phyloP scores from a whole-genome alignment of 1,140 invertebrate genomes.

The Drosophila subpulchrella region DNA sequence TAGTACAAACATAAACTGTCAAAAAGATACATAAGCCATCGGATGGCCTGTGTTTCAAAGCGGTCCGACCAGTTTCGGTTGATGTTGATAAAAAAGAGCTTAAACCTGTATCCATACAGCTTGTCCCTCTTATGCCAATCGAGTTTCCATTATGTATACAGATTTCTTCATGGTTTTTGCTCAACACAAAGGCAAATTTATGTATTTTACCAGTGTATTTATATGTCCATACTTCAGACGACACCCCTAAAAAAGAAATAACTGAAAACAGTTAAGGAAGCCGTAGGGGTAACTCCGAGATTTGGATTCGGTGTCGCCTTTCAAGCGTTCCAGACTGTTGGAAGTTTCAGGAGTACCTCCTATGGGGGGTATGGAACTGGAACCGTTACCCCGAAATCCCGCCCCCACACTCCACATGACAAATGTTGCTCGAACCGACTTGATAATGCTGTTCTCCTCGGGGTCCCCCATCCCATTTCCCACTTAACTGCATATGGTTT shows the following conservation, averaged over 20 bases:
- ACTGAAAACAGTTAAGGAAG: constrained; percentile 30
- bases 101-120: constrained; percentile 60
- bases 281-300: constrained; percentile 30
- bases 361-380: constrained; percentile 14
- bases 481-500: constrained; percentile 32
- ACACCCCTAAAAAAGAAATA: constrained; percentile 39
- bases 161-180: constrained; percentile 54
- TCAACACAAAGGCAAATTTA: constrained; percentile 37
- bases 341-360: constrained; percentile 28
- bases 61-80: constrained; percentile 56
- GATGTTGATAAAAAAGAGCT: constrained; percentile 38
- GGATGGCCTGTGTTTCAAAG: constrained; percentile 26
- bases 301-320: constrained; percentile 35
- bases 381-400: constrained; percentile 8
- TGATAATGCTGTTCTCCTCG: constrained; percentile 15
- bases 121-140: constrained; percentile 50
- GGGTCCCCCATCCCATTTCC: constrained; percentile 17
- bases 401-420: constrained; percentile 25
- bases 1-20: constrained; percentile 43
- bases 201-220: constrained; percentile 14
- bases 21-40: constrained; percentile 49
- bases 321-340: constrained; percentile 27
- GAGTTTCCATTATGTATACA: constrained; percentile 52
- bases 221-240: constrained; percentile 27
- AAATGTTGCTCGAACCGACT: constrained; percentile 16